Conservation (phyloP, 2,797 vertebrate species). For the Pseudochirops corinnae region DNA sequence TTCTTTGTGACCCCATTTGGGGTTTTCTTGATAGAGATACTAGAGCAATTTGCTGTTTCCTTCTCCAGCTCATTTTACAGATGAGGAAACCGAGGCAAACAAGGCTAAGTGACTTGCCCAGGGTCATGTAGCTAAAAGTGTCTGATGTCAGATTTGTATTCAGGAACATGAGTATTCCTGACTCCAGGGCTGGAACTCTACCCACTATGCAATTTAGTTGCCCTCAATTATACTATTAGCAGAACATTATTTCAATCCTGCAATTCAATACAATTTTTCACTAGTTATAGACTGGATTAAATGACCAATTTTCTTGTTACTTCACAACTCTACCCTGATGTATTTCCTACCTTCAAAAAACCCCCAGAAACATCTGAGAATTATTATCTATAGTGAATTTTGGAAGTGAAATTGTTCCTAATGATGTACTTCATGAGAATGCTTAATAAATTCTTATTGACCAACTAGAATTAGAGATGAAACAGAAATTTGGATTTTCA, state of each 20-base stretch:
- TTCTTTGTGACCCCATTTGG: too few species aligned
- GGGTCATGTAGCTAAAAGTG: too few species aligned
- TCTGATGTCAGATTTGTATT: too few species aligned
- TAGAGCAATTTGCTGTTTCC: too few species aligned
- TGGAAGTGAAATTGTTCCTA: constrained; percentile 47
- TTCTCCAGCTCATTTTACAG: too few species aligned
- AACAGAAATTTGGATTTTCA: constrained; percentile 16
- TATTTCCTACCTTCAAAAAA: background rate
- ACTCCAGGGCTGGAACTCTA: too few species aligned
- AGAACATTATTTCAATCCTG: constrained; percentile 61
- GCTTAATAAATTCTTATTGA: constrained; percentile 21
- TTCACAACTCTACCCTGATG: background rate
- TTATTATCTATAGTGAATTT: constrained; percentile 26
- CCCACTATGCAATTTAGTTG: background rate
- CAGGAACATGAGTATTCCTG: too few species aligned
- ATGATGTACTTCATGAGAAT: background rate
- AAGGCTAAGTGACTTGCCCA: too few species aligned
- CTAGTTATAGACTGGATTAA: constrained; percentile 17
- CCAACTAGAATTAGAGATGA: background rate
- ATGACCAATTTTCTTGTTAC: constrained; percentile 29
- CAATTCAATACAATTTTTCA: constrained; percentile 60
- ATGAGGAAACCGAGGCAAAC: too few species aligned
- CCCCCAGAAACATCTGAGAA: constrained; percentile 12
- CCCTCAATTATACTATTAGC: constrained; percentile 57
- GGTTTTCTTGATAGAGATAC: too few species aligned